A percentile compares a stretch with the other conserved stretches of the same genome.
phyloP scores from a whole-genome alignment of 2,113 vertebrate genomes.

The Serinus canaria region DNA sequence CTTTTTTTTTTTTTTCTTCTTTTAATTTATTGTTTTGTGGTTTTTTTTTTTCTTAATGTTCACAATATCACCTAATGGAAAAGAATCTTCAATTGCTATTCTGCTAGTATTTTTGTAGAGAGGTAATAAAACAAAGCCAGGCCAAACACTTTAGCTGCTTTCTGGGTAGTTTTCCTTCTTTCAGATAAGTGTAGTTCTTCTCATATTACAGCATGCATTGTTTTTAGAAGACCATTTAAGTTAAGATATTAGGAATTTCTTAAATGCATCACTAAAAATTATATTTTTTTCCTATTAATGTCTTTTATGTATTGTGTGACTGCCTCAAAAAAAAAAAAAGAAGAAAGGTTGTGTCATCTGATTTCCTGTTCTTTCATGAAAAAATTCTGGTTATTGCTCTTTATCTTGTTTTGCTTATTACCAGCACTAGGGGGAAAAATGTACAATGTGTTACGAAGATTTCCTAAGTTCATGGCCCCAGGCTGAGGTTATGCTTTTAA shows the following conservation, averaged over 20 bases:
- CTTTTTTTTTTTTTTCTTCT: background rate
- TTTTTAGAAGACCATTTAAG: background rate
- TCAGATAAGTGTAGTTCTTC: background rate
- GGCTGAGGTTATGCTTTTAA: background rate
- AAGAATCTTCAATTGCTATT: background rate
- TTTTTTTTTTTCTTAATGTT: background rate
- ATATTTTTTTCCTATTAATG: background rate
- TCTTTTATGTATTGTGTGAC: background rate
- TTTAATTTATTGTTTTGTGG: background rate
- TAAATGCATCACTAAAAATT: background rate
- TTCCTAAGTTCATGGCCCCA: background rate
- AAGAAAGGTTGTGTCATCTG: background rate
- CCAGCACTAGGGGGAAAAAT: background rate
- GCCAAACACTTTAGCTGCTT: background rate
- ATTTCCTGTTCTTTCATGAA: background rate
- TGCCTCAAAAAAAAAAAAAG: background rate
- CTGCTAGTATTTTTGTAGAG: background rate
- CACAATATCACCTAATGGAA: background rate
- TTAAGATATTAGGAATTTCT: background rate
- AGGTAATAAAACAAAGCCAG: background rate
- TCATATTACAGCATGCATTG: background rate
- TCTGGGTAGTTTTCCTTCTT: background rate
- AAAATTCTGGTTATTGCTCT: background rate
- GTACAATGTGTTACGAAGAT: background rate
- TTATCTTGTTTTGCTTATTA: background rate